These are phyloP conservation scores for Hipparchia semele DNA, from an alignment of 2,888 invertebrate genomes.

Conservation along the genomic window DNA sequence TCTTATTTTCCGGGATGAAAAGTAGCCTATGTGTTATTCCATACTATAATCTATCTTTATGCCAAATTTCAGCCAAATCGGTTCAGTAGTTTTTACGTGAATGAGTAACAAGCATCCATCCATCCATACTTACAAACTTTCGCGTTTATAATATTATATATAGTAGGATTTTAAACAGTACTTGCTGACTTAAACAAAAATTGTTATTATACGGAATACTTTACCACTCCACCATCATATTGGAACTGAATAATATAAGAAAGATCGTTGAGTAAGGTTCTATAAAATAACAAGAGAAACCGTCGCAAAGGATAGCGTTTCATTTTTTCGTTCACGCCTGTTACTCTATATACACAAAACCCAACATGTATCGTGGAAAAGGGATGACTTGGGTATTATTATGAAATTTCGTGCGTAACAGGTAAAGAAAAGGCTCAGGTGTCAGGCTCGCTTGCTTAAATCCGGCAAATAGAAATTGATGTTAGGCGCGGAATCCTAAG, in stretches of 20 bases:
- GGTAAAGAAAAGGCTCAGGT: conserved; percentile 62
- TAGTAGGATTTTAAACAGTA: background rate
- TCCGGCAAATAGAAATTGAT: conserved; percentile 76
- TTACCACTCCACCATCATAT: background rate
- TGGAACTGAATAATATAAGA: background rate
- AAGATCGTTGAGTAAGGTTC: background rate
- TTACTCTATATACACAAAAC: conserved; percentile 33
- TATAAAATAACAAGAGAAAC: conserved; percentile 8
- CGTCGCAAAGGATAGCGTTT: conserved; percentile 17
- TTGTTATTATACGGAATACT: background rate
- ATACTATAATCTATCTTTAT: no score
- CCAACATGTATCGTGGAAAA: conserved; percentile 32
- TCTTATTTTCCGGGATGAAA: no score
- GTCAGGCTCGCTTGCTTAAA: conserved; percentile 62
- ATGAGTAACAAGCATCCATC: no score
- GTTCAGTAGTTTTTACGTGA: no score
- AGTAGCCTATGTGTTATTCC: no score
- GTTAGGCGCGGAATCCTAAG: conserved; percentile 69
- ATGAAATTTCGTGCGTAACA: conserved; percentile 43
- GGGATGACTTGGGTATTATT: conserved; percentile 37
- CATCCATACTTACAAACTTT: no score
- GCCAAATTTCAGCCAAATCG: no score
- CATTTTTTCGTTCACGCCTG: conserved; percentile 29
- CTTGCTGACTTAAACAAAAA: background rate
- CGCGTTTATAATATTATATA: no score